These are phyloP conservation scores for Acestrorhynchus altus DNA, from an alignment of 2,797 vertebrate species.

Conservation along the genomic window DNA sequence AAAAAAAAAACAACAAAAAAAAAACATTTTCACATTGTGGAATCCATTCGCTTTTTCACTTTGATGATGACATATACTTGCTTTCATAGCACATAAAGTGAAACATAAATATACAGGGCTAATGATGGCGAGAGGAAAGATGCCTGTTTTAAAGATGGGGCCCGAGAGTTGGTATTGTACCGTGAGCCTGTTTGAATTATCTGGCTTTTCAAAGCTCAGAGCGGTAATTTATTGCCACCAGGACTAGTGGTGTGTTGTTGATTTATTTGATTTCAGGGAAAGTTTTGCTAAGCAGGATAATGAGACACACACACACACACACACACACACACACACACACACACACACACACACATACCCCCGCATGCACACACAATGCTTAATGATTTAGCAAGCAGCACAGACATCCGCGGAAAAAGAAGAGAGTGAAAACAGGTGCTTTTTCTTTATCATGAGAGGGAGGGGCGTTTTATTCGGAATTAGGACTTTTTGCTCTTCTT, in stretches of 20 bases:
- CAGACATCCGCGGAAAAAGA: constrained; percentile 72
- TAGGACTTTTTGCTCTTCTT: constrained; percentile 59
- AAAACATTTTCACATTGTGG: constrained; percentile 1
- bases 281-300: constrained; percentile 93
- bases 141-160: constrained; percentile 73
- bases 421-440: constrained; percentile 82
- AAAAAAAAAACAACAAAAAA: not conserved
- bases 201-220: constrained; percentile 75
- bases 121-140: constrained; percentile 60
- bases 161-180: constrained; percentile 79
- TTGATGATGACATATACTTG: constrained; percentile 43
- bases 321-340: constrained; percentile 72
- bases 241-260: constrained; percentile 79
- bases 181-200: constrained; percentile 87
- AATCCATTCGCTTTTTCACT: constrained; percentile 25
- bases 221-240: constrained; percentile 87
- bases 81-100: constrained; percentile 35
- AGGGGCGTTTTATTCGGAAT: constrained; percentile 73
- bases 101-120: constrained; percentile 39
- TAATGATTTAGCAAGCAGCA: constrained; percentile 87
- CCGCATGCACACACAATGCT: constrained; percentile 74
- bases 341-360: constrained; percentile 72
- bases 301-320: constrained; percentile 82
- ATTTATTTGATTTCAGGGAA: constrained; percentile 92
- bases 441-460: constrained; percentile 83